Evolutionary conservation across 1,140 invertebrate species (phyloP).

Genomic region (Pinna nobilis): DNA sequence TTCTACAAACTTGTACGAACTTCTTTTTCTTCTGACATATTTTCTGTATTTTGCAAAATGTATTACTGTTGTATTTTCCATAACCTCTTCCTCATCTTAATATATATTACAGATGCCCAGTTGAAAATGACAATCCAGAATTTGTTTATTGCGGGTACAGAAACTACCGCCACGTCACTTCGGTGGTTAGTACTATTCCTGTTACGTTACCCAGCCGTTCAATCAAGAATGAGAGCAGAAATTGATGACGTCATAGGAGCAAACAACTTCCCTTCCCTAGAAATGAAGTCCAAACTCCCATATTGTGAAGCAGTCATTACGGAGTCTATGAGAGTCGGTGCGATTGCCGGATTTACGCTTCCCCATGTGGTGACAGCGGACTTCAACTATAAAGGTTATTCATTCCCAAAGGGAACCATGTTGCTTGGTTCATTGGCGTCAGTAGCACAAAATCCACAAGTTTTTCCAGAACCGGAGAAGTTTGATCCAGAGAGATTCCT

Average conservation of each 20-base stretch:
- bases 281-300: conserved; percentile 14
- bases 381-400: conserved; percentile 54
- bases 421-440: conserved; percentile 64
- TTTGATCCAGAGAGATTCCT: conserved; percentile 82
- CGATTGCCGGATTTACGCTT: conserved; percentile 63
- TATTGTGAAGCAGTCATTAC: conserved; percentile 42
- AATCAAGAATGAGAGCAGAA: conserved; percentile 50
- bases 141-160: conserved; percentile 91
- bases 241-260: conserved; percentile 43
- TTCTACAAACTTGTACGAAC: no score
- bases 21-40: neutral
- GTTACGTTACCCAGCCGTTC: conserved; percentile 68
- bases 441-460: conserved; percentile 56
- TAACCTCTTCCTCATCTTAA: neutral
- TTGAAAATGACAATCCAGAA: conserved; percentile 75
- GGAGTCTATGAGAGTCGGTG: conserved; percentile 37
- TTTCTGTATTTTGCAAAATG: neutral
- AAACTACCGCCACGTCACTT: conserved; percentile 89
- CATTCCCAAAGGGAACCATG: conserved; percentile 63
- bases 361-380: conserved; percentile 59
- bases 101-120: conserved; percentile 44
- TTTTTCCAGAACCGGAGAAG: conserved; percentile 81
- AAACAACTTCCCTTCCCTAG: neutral
- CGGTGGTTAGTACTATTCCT: conserved; percentile 82
- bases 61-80: neutral